These are phyloP conservation scores for Nasonovia ribisnigri DNA, from an alignment of 2,888 invertebrate genomes.

Conservation along the genomic window DNA sequence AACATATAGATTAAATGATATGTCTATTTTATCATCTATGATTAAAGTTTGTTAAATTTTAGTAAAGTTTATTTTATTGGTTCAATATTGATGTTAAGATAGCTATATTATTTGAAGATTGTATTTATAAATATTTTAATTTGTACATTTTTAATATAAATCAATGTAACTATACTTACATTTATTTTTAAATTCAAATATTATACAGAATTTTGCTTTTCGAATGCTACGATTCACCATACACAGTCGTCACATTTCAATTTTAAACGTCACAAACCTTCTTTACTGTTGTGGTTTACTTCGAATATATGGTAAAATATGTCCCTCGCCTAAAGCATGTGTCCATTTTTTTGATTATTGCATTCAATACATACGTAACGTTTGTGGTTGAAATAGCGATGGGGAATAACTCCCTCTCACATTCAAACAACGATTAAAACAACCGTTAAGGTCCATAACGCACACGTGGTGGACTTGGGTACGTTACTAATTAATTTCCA, in stretches of 20 bases:
- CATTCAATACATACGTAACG: neutral
- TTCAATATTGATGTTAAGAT: neutral
- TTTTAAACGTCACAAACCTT: neutral
- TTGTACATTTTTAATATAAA: neutral
- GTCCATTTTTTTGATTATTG: neutral
- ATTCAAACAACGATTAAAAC: slow-evolving; percentile 61
- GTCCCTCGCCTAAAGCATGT: neutral
- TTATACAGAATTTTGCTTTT: neutral
- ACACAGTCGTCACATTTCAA: neutral
- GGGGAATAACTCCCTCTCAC: neutral
- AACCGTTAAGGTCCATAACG: slow-evolving; percentile 50
- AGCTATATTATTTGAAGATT: neutral
- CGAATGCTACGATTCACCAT: neutral
- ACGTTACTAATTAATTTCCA: slow-evolving; percentile 35
- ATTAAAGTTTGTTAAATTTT: neutral
- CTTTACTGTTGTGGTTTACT: neutral
- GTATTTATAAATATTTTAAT: neutral
- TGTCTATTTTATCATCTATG: neutral
- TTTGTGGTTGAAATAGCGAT: neutral
- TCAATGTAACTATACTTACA: neutral
- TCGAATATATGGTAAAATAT: neutral
- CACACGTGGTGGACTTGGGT: slow-evolving; percentile 34
- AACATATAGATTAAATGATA: neutral
- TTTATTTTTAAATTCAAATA: neutral
- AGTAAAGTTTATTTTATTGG: neutral